These are phyloP conservation scores for Mormoops blainvillei DNA, from an alignment of 2,113 vertebrate genomes.

Conservation along the genomic window DNA sequence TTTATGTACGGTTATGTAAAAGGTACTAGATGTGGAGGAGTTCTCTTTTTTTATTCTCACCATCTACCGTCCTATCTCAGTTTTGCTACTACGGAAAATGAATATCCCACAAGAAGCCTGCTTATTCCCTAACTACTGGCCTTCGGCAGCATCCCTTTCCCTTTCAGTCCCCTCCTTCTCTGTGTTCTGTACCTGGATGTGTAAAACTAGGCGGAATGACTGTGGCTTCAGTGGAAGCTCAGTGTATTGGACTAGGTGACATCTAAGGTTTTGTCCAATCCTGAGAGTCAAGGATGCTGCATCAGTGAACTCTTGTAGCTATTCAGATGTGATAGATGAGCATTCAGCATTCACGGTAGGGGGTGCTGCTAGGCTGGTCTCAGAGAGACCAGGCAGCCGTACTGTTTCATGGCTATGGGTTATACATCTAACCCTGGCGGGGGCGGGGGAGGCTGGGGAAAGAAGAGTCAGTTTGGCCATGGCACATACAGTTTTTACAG, in stretches of 20 bases:
- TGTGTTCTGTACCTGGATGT: not conserved
- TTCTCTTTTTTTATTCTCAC: not conserved
- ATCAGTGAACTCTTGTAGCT: not conserved
- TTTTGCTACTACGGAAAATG: not conserved
- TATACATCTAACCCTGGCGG: rapidly evolving
- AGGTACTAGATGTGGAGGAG: rapidly evolving
- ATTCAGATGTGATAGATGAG: not conserved
- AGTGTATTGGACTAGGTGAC: not conserved
- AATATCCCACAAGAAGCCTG: not conserved
- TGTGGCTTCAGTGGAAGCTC: not conserved
- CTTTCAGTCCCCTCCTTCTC: not conserved
- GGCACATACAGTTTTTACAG: not conserved
- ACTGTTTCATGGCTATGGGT: not conserved
- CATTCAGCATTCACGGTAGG: not conserved
- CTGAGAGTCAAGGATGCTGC: not conserved
- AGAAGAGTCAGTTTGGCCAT: not conserved
- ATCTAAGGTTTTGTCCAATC: not conserved
- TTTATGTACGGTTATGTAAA: not conserved
- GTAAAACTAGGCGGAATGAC: not conserved
- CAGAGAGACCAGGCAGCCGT: not conserved
- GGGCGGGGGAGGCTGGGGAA: rapidly evolving
- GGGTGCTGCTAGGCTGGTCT: not conserved
- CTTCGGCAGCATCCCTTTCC: not conserved
- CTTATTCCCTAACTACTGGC: not conserved
- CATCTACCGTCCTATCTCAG: not conserved